These are phyloP conservation scores for Iguana delicatissima DNA, from an alignment of 2,797 vertebrate genomes.

Conservation along the genomic window DNA sequence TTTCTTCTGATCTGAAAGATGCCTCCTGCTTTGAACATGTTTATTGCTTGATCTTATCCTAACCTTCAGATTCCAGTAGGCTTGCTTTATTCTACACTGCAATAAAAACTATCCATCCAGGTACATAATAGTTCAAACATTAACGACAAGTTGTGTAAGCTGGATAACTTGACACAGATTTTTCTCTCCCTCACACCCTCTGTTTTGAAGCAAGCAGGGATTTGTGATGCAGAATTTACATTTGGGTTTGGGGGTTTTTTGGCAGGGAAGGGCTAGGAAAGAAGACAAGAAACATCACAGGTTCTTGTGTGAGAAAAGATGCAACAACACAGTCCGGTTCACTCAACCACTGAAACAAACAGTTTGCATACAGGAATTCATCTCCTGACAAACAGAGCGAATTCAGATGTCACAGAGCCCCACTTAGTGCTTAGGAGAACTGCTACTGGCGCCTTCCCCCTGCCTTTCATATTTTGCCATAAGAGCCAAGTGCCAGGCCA, in stretches of 20 bases:
- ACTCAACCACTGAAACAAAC: background rate
- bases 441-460: background rate
- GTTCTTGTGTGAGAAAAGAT: background rate
- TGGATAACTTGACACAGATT: background rate
- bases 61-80: conserved; percentile 8
- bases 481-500: background rate
- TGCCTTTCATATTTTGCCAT: background rate
- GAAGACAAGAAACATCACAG: background rate
- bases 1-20: conserved; percentile 38
- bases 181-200: background rate
- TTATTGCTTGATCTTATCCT: conserved; percentile 37
- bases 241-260: background rate
- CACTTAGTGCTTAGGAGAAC: no score
- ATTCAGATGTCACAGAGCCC: background rate
- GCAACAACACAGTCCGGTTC: background rate
- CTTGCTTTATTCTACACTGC: background rate
- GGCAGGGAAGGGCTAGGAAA: background rate
- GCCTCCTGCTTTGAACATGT: conserved; percentile 41
- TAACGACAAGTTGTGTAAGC: background rate
- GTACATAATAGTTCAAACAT: background rate
- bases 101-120: background rate
- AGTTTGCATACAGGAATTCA: background rate
- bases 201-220: background rate
- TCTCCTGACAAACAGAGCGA: background rate
- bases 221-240: background rate